Evolutionary conservation across 1,140 invertebrate genomes (phyloP).

Genomic region (Condylostylus longicornis): DNA sequence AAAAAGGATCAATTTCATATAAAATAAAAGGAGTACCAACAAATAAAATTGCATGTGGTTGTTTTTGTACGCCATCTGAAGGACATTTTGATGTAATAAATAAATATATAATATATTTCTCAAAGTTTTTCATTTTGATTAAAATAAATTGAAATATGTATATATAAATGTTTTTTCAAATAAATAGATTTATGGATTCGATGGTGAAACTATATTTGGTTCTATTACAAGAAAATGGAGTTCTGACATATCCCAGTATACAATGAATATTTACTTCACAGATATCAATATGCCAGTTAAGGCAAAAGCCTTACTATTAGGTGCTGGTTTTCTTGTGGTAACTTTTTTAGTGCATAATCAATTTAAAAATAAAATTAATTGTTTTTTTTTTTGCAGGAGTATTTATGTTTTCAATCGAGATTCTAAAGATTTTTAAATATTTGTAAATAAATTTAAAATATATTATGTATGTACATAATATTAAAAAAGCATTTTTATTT

Average conservation of each 20-base stretch:
- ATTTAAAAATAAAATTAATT: constrained; percentile 1
- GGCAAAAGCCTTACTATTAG: constrained; percentile 35
- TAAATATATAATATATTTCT: background rate
- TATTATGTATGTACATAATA: no score
- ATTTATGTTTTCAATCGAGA: constrained; percentile 26
- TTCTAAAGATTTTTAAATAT: constrained; percentile 7
- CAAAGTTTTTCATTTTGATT: background rate
- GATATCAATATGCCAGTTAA: constrained; percentile 28
- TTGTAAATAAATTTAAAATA: background rate
- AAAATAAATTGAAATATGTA: background rate
- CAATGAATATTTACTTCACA: constrained; percentile 36
- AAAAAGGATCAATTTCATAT: constrained; percentile 27
- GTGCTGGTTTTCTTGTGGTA: constrained; percentile 37
- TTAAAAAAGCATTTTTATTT: no score
- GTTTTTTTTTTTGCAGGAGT: constrained; percentile 18
- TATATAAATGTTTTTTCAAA: constrained; percentile 10
- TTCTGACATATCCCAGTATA: constrained; percentile 33
- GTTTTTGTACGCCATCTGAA: constrained; percentile 31
- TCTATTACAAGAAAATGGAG: constrained; percentile 38
- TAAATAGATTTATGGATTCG: constrained; percentile 33
- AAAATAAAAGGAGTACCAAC: constrained; percentile 35
- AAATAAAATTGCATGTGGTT: constrained; percentile 20
- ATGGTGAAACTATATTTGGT: constrained; percentile 28
- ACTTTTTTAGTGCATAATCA: constrained; percentile 1
- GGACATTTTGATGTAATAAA: constrained; percentile 33